Evolutionary conservation across 2,113 vertebrate genomes (phyloP).

Genomic region (Myiagra hebetior): DNA sequence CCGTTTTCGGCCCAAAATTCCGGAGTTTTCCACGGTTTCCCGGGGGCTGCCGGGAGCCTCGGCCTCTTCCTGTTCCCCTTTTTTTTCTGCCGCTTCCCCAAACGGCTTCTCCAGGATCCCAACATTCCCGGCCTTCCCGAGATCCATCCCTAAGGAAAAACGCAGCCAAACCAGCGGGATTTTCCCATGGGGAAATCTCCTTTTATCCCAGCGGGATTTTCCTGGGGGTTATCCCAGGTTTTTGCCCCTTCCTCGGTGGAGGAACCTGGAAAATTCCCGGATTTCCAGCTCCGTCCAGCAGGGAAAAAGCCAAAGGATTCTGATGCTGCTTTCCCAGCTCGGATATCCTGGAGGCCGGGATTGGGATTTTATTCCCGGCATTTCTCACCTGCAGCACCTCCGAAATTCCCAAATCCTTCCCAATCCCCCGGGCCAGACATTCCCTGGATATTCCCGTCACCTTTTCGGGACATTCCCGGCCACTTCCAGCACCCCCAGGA

Average conservation of each 20-base stretch:
- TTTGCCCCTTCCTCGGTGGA: rapidly evolving
- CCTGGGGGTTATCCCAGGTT: background rate
- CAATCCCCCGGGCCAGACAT: rapidly evolving
- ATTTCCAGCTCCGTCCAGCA: background rate
- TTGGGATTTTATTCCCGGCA: background rate
- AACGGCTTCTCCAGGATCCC: background rate
- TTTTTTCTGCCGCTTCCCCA: background rate
- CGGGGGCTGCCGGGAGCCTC: background rate
- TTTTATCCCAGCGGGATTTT: background rate
- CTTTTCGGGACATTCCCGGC: background rate
- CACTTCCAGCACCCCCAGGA: background rate
- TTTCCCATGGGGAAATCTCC: background rate
- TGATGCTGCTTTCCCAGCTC: background rate
- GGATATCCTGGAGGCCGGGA: background rate
- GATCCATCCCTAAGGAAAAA: background rate
- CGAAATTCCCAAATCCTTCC: background rate
- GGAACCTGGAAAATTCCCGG: background rate
- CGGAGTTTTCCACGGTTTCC: background rate
- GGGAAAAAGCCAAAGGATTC: background rate
- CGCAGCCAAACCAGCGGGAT: rapidly evolving
- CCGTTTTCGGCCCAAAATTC: rapidly evolving
- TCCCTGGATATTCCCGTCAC: background rate
- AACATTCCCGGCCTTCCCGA: background rate
- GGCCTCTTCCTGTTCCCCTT: background rate
- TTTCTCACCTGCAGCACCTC: background rate